Base-by-base conservation (phyloP, 1,140 invertebrate genomes). In the Tetranychus cinnabarinus region DNA sequence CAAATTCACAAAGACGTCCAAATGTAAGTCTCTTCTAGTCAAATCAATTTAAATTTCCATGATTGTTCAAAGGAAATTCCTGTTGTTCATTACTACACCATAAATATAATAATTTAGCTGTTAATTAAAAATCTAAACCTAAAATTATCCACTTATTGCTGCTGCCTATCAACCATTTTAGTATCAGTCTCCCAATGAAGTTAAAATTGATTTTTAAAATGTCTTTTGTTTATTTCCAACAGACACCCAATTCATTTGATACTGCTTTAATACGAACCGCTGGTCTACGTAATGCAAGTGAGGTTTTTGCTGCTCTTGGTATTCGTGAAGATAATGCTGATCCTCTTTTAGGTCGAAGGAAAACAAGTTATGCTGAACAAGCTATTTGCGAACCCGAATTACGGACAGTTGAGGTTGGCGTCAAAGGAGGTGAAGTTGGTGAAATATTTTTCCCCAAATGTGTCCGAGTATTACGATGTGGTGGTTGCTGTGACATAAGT, bases 381-480 rank as follows among this genome's bases (percentile, higher is more conserved):
- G 42, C 58, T 2, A 39, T 48, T 5, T 59, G 58, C 33, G 58
- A 59, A 31, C 58, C 58, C 12, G 58, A 59, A 45, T 34, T 59
- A 13, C 15, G 37, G 12, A 59, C 58, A 34, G 58, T 59, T 45
- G 12, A 42, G 13, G 6, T 59, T 13, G 58, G 36, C 31, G 50
- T n/a, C 8, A 13, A 52, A n/a, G 34, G 37, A 12, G 33, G 8
- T 34, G 36, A 59, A 8, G 33, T 12, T 34, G 42, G 34, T 37
- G 58, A 59, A 33, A 23, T 45, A 7, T 46, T 45, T 13, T 59
- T 59, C 34, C 58, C 58, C 4, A 46, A 59, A 34, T 59, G 58
- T 37, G 60, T 61, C 33, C 50, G 60, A 35, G 52, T 61, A 8
- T 2, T 12, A n/a, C 33, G 60, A 35, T 61, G 60, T 61, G 60